Evolutionary conservation across 2,797 vertebrate genomes (phyloP).

Genomic region (Leuciscus waleckii): DNA sequence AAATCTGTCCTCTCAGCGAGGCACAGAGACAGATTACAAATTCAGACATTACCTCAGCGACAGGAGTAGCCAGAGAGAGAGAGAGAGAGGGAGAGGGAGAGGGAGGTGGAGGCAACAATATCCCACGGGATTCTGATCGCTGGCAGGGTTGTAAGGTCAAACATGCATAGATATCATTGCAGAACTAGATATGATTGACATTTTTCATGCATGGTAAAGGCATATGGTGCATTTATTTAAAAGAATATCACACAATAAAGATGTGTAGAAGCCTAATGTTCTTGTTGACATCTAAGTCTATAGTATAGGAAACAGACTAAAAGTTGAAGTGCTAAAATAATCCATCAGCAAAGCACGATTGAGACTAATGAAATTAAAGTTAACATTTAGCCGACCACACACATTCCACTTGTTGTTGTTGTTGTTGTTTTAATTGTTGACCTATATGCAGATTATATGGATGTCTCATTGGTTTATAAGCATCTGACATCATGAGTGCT

Average conservation of each 20-base stretch:
- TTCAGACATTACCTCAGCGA: slow-evolving; percentile 64
- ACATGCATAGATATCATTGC: neutral
- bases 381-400: neutral
- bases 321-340: neutral
- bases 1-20: slow-evolving; percentile 41
- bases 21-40: slow-evolving; percentile 56
- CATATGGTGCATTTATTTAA: neutral
- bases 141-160: slow-evolving; percentile 28
- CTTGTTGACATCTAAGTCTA: neutral
- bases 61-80: slow-evolving; percentile 29
- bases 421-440: neutral
- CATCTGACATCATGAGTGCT: neutral
- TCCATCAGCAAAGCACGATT: neutral
- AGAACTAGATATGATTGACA: neutral
- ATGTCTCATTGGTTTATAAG: neutral
- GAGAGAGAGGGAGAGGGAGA: slow-evolving; percentile 9
- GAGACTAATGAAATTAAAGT: neutral
- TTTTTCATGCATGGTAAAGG: neutral
- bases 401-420: neutral
- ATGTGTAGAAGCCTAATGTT: neutral
- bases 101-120: slow-evolving; percentile 19
- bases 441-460: neutral
- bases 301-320: neutral
- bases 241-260: neutral
- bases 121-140: slow-evolving; percentile 19